phyloP scores from a whole-genome alignment of 2,113 vertebrate genomes.

The Scytalopus superciliaris region DNA sequence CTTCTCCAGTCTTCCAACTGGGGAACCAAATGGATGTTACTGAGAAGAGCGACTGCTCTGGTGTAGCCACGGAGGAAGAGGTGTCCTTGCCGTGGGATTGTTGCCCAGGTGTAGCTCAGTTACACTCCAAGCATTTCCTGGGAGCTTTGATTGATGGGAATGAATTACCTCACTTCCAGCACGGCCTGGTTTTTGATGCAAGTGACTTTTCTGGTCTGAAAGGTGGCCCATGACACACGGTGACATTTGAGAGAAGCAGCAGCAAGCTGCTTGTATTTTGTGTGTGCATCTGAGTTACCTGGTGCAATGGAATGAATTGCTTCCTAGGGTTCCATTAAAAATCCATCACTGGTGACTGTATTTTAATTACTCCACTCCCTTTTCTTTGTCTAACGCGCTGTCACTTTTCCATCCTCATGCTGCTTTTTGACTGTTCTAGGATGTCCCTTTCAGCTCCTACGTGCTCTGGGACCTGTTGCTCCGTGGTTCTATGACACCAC shows the following conservation, averaged over 20 bases:
- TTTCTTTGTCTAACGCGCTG: not conserved
- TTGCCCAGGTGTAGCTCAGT: not conserved
- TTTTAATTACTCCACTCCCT: not conserved
- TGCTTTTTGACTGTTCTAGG: constrained; percentile 34
- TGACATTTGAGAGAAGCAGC: not conserved
- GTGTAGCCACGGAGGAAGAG: not conserved
- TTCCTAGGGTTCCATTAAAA: not conserved
- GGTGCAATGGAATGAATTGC: not conserved
- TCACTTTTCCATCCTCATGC: constrained; percentile 33
- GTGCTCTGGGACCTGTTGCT: not conserved
- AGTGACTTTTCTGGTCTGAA: not conserved
- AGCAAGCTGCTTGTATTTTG: not conserved
- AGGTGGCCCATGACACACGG: not conserved
- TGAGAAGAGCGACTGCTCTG: not conserved
- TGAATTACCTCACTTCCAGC: not conserved
- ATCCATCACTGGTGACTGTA: not conserved
- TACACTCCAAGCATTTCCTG: not conserved
- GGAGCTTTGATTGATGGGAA: not conserved
- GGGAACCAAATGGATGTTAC: not conserved
- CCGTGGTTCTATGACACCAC: not conserved
- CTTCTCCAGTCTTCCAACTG: not conserved
- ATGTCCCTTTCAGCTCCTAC: constrained; percentile 25
- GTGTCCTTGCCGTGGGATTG: not conserved
- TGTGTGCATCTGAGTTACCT: not conserved
- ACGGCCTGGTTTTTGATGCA: not conserved